phyloP scores from a whole-genome alignment of 2,888 invertebrate species.

The Noctua pronuba region DNA sequence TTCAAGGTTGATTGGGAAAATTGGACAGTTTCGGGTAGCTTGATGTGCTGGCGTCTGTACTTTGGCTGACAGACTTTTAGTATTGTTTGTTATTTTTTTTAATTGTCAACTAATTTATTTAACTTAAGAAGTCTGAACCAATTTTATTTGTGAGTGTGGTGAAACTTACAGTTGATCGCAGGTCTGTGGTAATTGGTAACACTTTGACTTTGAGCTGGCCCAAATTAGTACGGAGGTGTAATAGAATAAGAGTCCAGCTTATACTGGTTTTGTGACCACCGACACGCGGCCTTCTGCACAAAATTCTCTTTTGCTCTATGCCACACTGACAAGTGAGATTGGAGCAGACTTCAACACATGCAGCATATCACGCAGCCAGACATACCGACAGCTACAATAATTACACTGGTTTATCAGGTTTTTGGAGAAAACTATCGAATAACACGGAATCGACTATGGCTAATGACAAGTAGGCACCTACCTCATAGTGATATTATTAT shows the following conservation, averaged over 20 bases:
- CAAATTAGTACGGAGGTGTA: neutral
- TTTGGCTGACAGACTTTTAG: conserved; percentile 54
- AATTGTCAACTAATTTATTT: conserved; percentile 52
- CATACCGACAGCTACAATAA: conserved; percentile 62
- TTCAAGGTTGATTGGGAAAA: too few species aligned
- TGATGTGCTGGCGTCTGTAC: conserved; percentile 1
- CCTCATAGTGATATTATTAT: neutral
- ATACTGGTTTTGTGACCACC: neutral
- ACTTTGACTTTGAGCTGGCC: neutral
- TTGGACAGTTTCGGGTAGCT: too few species aligned
- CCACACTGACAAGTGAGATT: conserved; percentile 48
- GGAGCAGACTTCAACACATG: conserved; percentile 47
- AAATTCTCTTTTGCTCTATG: neutral
- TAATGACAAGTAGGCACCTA: conserved; percentile 33
- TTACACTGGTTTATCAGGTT: conserved; percentile 67
- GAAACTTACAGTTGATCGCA: neutral
- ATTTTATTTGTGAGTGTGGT: conserved; percentile 50
- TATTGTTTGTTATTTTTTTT: conserved; percentile 33
- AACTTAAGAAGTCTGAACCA: conserved; percentile 44
- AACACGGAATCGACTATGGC: conserved; percentile 29
- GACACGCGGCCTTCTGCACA: neutral
- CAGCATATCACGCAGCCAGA: conserved; percentile 54
- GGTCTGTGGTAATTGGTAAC: neutral
- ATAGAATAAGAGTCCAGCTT: neutral
- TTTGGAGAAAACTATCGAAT: conserved; percentile 37